Conservation (phyloP, 1,140 invertebrate genomes). For the Platyscapa corneri region DNA sequence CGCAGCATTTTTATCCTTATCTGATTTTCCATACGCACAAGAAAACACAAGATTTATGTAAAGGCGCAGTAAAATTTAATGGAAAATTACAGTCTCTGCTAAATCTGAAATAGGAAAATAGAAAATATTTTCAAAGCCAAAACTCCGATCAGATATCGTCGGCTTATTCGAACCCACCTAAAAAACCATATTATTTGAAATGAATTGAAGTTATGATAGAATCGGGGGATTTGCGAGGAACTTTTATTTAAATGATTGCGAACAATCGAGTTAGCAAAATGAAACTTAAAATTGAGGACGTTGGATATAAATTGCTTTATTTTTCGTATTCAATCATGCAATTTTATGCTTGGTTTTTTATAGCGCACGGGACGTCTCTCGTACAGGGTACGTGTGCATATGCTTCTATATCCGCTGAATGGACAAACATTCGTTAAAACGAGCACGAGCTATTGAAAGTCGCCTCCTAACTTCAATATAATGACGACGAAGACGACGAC, state of each 20-base stretch:
- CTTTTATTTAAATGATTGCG: not conserved
- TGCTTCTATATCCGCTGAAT: conserved; percentile 30
- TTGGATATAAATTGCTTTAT: not conserved
- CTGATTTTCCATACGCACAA: not conserved
- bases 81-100: too few relatives aligned
- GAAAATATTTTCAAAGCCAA: too few relatives aligned
- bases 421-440: conserved; percentile 47
- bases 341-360: not conserved
- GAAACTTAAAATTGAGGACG: not conserved
- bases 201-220: too few relatives aligned
- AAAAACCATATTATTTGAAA: not conserved
- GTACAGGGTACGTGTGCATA: not conserved
- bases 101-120: too few relatives aligned
- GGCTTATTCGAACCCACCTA: too few relatives aligned
- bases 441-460: conserved; percentile 29
- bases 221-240: not conserved
- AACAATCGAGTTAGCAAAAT: not conserved
- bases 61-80: too few relatives aligned
- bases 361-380: not conserved
- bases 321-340: not conserved
- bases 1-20: not conserved
- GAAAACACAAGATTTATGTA: not conserved
- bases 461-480: conserved; percentile 26
- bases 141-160: too few relatives aligned
- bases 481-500: not conserved